phyloP scores from a whole-genome alignment of 2,888 invertebrate species.

The Oxyteleia sp. region DNA sequence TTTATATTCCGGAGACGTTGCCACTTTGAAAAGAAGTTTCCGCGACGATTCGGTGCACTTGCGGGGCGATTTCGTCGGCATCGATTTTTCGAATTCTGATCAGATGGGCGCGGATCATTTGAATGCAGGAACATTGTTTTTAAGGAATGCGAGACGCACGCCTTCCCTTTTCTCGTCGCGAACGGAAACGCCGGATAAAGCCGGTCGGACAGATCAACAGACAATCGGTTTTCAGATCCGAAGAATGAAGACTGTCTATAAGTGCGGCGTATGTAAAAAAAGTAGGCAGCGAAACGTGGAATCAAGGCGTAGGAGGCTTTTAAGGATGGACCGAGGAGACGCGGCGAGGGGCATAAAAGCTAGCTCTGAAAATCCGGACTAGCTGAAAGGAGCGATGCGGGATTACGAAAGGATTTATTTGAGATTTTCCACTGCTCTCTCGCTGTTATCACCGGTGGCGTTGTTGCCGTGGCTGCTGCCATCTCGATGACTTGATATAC shows the following conservation, averaged over 20 bases:
- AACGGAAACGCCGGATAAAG: too few relatives aligned
- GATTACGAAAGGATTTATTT: slow-evolving; percentile 87
- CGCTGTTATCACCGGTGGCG: slow-evolving; percentile 61
- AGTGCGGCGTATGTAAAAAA: slow-evolving; percentile 63
- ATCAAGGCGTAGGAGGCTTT: slow-evolving; percentile 75
- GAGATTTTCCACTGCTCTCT: slow-evolving; percentile 83
- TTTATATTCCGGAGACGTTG: slow-evolving; percentile 57
- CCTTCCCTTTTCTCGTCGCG: slow-evolving; percentile 13
- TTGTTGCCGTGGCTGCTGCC: slow-evolving; percentile 68
- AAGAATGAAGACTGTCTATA: slow-evolving; percentile 57
- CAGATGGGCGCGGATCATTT: slow-evolving; percentile 11
- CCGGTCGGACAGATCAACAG: slow-evolving; percentile 55
- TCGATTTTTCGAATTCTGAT: slow-evolving; percentile 41
- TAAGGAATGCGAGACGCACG: slow-evolving; percentile 24
- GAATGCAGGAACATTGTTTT: slow-evolving; percentile 19
- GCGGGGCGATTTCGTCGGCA: slow-evolving; percentile 23
- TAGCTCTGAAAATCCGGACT: slow-evolving; percentile 84
- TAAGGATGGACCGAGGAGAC: slow-evolving; percentile 56
- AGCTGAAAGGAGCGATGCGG: slow-evolving; percentile 85
- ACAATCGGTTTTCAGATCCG: slow-evolving; percentile 58
- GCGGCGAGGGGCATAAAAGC: slow-evolving; percentile 80
- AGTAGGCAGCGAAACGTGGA: slow-evolving; percentile 72
- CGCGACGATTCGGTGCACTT: slow-evolving; percentile 28
- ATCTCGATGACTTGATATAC: slow-evolving; percentile 80
- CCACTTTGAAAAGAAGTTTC: slow-evolving; percentile 48